These are phyloP conservation scores for Apamea epomidion DNA, from an alignment of 2,888 invertebrate species.

Conservation along the genomic window DNA sequence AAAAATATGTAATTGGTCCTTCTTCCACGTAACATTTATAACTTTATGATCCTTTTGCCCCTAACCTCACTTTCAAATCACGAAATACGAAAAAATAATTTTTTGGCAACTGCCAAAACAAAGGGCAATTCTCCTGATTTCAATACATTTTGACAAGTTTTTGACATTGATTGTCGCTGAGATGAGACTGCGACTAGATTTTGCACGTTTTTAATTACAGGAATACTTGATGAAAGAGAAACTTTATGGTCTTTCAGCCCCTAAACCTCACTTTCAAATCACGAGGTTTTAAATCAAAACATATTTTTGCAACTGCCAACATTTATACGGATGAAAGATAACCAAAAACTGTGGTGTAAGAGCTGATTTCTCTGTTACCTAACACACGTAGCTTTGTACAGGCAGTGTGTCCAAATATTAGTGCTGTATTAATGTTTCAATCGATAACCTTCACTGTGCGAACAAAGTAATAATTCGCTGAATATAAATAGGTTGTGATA, in stretches of 20 bases:
- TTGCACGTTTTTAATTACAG: not conserved
- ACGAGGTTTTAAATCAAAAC: not conserved
- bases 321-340: slow-evolving; percentile 47
- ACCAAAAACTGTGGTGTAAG: slow-evolving; percentile 73
- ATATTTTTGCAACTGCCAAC: slow-evolving; percentile 24
- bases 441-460: slow-evolving; percentile 29
- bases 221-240: not conserved
- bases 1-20: not conserved
- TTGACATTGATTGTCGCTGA: not conserved
- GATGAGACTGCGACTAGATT: not conserved
- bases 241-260: not conserved
- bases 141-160: not conserved
- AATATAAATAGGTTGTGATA: not conserved
- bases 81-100: not conserved
- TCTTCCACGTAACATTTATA: not conserved
- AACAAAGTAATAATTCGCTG: not conserved
- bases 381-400: slow-evolving; percentile 76
- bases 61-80: not conserved
- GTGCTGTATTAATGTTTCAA: slow-evolving; percentile 53
- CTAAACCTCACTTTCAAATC: not conserved
- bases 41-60: no score
- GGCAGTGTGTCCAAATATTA: slow-evolving; percentile 68
- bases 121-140: not conserved
- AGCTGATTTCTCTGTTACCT: slow-evolving; percentile 84
- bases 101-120: not conserved